Evolutionary conservation across 2,113 vertebrate genomes (phyloP).

Genomic region (Dicentrarchus labrax): DNA sequence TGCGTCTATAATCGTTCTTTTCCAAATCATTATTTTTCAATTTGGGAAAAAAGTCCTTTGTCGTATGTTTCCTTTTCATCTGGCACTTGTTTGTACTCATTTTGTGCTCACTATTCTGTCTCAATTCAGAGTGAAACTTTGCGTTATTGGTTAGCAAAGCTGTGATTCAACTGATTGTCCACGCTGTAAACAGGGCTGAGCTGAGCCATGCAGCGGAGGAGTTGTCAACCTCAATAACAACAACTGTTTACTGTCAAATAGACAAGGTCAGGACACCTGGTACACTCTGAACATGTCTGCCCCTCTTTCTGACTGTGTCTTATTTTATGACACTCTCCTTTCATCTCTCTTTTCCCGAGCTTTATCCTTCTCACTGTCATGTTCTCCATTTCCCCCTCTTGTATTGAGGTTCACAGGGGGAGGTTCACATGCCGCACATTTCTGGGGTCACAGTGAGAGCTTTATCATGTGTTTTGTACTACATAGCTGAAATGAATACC

Average conservation of each 20-base stretch:
- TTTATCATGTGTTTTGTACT: constrained; percentile 33
- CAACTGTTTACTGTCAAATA: constrained; percentile 46
- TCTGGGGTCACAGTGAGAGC: background rate
- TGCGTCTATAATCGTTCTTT: background rate
- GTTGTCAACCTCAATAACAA: constrained; percentile 17
- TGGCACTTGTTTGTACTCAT: constrained; percentile 2
- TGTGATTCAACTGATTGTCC: constrained; percentile 28
- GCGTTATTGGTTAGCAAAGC: constrained; percentile 42
- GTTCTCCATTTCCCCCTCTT: constrained; percentile 6
- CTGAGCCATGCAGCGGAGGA: background rate
- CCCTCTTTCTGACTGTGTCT: background rate
- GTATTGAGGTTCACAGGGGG: constrained; percentile 2
- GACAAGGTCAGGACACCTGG: constrained; percentile 58
- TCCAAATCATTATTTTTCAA: background rate
- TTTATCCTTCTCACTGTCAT: constrained; percentile 3
- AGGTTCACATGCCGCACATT: background rate
- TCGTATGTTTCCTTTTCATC: background rate
- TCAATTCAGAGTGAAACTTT: constrained; percentile 14
- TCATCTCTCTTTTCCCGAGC: constrained; percentile 11
- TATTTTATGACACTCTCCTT: constrained; percentile 9
- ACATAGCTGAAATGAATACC: background rate
- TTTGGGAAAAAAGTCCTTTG: background rate
- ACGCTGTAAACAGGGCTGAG: background rate
- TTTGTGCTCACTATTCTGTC: background rate
- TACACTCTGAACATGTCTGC: constrained; percentile 16